Evolutionary conservation across 2,888 invertebrate genomes (phyloP).

Genomic region (Ectemnius lituratus): DNA sequence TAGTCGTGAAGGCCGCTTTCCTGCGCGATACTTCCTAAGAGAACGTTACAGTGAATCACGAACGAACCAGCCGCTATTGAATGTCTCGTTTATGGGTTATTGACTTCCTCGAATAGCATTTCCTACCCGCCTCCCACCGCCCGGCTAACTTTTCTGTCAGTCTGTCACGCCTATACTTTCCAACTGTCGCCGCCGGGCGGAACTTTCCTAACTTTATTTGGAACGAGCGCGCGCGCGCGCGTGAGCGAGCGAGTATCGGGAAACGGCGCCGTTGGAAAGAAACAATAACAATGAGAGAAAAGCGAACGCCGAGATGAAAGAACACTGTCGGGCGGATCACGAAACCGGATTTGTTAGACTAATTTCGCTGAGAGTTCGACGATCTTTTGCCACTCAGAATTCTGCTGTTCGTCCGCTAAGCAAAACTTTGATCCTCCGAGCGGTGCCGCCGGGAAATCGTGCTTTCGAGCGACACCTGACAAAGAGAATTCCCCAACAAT

Average conservation of each 20-base stretch:
- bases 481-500: no score
- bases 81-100: conserved; percentile 14
- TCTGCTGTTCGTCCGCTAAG: no score
- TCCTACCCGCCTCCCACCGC: not conserved
- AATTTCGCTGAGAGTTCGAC: not conserved
- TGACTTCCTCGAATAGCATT: conserved; percentile 6
- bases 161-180: conserved; percentile 9
- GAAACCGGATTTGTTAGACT: not conserved
- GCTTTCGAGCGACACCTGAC: no score
- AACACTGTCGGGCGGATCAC: not conserved
- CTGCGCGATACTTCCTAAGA: not conserved
- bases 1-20: not conserved
- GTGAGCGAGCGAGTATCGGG: not conserved
- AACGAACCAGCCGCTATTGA: not conserved
- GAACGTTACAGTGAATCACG: no score
- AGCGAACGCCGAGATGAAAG: not conserved
- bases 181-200: conserved; percentile 1
- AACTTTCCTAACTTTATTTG: conserved; percentile 13
- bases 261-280: not conserved
- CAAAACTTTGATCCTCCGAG: no score
- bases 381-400: no score
- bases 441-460: no score
- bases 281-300: conserved; percentile 2
- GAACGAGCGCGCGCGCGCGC: not conserved
- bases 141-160: conserved; percentile 13